Conservation (phyloP, 2,113 vertebrate species). For the Nothocercus julius region DNA sequence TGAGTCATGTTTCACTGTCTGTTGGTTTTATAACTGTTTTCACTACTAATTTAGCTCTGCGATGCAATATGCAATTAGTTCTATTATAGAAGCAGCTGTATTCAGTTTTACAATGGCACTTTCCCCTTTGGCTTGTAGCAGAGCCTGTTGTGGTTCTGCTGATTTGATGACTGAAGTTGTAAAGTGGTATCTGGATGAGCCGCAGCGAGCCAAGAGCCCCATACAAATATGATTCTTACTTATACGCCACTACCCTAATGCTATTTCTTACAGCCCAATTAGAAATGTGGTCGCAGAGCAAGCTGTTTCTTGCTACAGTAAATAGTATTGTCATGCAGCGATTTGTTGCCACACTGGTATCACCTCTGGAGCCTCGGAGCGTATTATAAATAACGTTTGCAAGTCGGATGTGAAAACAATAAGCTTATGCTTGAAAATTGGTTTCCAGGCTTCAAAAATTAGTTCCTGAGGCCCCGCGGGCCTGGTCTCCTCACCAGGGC, state of each 20-base stretch:
- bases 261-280: slow-evolving; percentile 68
- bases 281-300: slow-evolving; percentile 47
- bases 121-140: slow-evolving; percentile 73
- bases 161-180: slow-evolving; percentile 74
- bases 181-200: slow-evolving; percentile 74
- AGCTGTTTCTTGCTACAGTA: slow-evolving; percentile 64
- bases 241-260: slow-evolving; percentile 62
- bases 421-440: slow-evolving; percentile 7
- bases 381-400: slow-evolving; percentile 39
- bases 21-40: slow-evolving; percentile 92
- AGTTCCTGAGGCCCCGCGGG: not conserved
- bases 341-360: slow-evolving; percentile 28
- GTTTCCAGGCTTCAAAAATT: slow-evolving; percentile 12
- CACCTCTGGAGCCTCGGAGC: slow-evolving; percentile 35
- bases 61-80: slow-evolving; percentile 95
- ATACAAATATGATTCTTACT: slow-evolving; percentile 69
- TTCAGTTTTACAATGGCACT: slow-evolving; percentile 83
- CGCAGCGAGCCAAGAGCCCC: slow-evolving; percentile 48
- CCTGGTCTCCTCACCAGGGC: not conserved
- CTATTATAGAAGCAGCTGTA: slow-evolving; percentile 96
- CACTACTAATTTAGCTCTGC: slow-evolving; percentile 91
- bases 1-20: slow-evolving; percentile 88
- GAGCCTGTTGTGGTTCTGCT: slow-evolving; percentile 80
- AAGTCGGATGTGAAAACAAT: not conserved
- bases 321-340: slow-evolving; percentile 54